Evolutionary conservation across 2,888 invertebrate species (phyloP).

Genomic region (Himalopsyche kuldschensis): DNA sequence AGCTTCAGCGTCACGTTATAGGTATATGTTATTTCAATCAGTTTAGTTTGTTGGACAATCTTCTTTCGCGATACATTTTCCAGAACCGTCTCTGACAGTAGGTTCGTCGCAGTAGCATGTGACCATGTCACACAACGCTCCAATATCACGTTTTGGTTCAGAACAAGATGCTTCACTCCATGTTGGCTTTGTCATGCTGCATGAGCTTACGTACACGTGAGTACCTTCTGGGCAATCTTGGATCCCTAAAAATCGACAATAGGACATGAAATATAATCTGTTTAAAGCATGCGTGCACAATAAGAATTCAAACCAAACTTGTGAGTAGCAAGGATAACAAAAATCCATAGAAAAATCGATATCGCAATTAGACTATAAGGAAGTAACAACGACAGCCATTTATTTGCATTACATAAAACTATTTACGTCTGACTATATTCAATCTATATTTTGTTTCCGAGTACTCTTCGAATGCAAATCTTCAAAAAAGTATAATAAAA

Average conservation of each 20-base stretch:
- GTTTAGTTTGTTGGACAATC: neutral
- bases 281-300: too few relatives aligned
- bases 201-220: neutral
- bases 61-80: neutral
- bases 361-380: too few relatives aligned
- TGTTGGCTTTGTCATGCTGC: neutral
- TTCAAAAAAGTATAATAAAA: too few relatives aligned
- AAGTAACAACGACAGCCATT: too few relatives aligned
- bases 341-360: too few relatives aligned
- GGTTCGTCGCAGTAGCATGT: neutral
- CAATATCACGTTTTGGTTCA: neutral
- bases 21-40: neutral
- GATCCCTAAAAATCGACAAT: neutral
- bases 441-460: too few relatives aligned
- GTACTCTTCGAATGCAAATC: too few relatives aligned
- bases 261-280: neutral
- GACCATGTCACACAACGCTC: neutral
- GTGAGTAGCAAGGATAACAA: too few relatives aligned
- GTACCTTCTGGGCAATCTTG: neutral
- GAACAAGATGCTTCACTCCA: neutral
- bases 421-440: too few relatives aligned
- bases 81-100: neutral
- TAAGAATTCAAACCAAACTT: too few relatives aligned
- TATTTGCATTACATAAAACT: too few relatives aligned
- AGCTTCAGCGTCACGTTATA: too few relatives aligned